Base-by-base conservation (phyloP, 2,888 invertebrate genomes). In the Drosophila diplacantha region DNA sequence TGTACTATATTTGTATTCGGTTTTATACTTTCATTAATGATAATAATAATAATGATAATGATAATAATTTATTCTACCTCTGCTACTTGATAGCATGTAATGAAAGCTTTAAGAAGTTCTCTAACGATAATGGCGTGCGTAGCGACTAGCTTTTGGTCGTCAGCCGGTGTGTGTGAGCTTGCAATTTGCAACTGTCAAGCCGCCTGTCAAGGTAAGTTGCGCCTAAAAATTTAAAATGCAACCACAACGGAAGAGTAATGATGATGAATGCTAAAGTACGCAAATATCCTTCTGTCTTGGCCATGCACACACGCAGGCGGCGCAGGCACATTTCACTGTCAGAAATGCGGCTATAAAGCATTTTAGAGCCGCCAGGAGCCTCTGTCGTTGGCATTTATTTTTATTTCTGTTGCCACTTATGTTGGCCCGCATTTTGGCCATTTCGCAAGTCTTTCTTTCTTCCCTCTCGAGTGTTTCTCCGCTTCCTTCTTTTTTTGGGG, bases 201-300 rank as follows among this genome's bases (percentile, higher is more conserved):
- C 73, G 71, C 4, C 71, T 69, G 79, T 74, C 79, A 71, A 57
- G 75, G 60, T 75, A 53, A 75, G 74, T 59, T 75, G 76, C 60
- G 77, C 74, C 76, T 72, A 62, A 66, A 71, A 74, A 55, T 69
- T 66, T 61, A 68, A 78, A 66, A 55, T 70, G 67, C 71, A 61
- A 64, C 63, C 50, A 73, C 60, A 55, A 57, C 66, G 46, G 57
- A 79, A 74, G 76, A 79, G 61, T 79, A 79, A 80, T 77, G 82
- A 80, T 80, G 82, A 81, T 81, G 82, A 80, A 79, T 72, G 55
- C 71, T 75, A 76, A 81, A 80, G 72, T 80, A 81, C 80, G 80
- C 75, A 80, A 81, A 80, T 81, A 81, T 79, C 78, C 75, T 73
- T 77, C 51, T 80, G 70, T 54, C 66, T 68, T 69, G 73, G 66